A percentile compares a stretch with the other conserved stretches of the same genome.
phyloP scores from a whole-genome alignment of 2,888 invertebrate species.

The Abscondita cerata region DNA sequence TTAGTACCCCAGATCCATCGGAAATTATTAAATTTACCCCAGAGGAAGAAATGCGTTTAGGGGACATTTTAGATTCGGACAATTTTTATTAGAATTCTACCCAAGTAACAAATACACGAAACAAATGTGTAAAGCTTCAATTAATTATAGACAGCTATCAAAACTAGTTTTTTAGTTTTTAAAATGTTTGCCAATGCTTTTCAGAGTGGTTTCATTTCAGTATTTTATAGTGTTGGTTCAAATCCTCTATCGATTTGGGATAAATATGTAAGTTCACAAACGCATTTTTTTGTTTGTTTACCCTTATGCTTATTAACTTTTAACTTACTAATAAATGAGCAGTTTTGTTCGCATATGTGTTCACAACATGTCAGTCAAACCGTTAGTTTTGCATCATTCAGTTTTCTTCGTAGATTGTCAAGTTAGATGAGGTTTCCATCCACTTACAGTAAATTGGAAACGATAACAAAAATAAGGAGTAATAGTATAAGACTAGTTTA shows the following conservation, averaged over 20 bases:
- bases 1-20: conserved; percentile 53
- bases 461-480: conserved; percentile 3
- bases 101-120: conserved; percentile 22
- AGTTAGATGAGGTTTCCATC: too few relatives aligned
- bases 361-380: too few relatives aligned
- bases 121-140: conserved; percentile 13
- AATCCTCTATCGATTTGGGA: conserved; percentile 73
- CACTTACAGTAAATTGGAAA: conserved; percentile 4
- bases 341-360: too few relatives aligned
- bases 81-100: conserved; percentile 22
- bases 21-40: conserved; percentile 50
- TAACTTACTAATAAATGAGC: too few relatives aligned
- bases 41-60: conserved; percentile 49
- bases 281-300: too few relatives aligned
- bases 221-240: conserved; percentile 72
- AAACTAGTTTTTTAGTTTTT: conserved; percentile 34
- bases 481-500: not conserved
- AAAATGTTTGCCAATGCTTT: conserved; percentile 72
- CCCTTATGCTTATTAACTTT: too few relatives aligned
- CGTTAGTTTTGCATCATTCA: too few relatives aligned
- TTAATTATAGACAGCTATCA: conserved; percentile 23
- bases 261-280: conserved; percentile 60
- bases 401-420: too few relatives aligned
- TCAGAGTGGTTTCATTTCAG: conserved; percentile 72
- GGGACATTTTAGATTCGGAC: conserved; percentile 44